Percentiles rank a stretch among this genome's conserved stretches.
Conservation (phyloP, 2,113 vertebrate species). For the Tonatia bakeri region DNA sequence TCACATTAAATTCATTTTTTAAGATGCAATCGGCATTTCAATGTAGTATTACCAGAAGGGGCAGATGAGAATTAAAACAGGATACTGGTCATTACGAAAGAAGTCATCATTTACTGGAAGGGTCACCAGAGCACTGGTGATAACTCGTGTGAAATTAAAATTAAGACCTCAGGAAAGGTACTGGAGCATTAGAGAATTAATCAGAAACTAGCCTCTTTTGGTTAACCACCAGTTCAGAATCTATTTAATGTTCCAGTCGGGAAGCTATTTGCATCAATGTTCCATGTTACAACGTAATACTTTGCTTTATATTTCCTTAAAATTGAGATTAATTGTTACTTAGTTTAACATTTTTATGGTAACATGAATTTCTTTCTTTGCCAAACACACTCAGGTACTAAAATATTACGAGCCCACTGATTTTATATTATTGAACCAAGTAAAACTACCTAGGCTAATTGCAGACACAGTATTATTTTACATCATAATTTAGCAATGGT, state of each 20-base stretch:
- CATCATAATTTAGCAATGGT: slow-evolving; percentile 69
- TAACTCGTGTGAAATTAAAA: slow-evolving; percentile 35
- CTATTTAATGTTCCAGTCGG: slow-evolving; percentile 26
- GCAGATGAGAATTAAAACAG: neutral
- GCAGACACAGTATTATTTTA: slow-evolving; percentile 75
- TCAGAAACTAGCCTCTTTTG: neutral
- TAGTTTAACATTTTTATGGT: slow-evolving; percentile 55
- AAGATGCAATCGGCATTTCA: neutral
- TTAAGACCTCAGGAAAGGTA: neutral
- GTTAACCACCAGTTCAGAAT: neutral
- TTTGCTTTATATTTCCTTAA: slow-evolving; percentile 61
- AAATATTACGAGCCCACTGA: slow-evolving; percentile 66
- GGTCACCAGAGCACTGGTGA: neutral
- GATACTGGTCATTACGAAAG: neutral
- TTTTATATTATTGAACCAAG: slow-evolving; percentile 65
- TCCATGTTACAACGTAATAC: slow-evolving; percentile 27
- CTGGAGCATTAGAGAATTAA: neutral
- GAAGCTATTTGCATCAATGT: slow-evolving; percentile 51
- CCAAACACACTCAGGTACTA: slow-evolving; percentile 60
- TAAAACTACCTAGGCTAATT: slow-evolving; percentile 71
- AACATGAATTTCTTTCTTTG: slow-evolving; percentile 64
- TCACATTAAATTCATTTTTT: neutral
- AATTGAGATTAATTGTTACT: slow-evolving; percentile 55
- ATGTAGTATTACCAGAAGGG: neutral
- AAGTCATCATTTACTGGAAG: neutral